Evolutionary conservation across 2,113 vertebrate genomes (phyloP).

Genomic region (Rhabdomys dilectus): DNA sequence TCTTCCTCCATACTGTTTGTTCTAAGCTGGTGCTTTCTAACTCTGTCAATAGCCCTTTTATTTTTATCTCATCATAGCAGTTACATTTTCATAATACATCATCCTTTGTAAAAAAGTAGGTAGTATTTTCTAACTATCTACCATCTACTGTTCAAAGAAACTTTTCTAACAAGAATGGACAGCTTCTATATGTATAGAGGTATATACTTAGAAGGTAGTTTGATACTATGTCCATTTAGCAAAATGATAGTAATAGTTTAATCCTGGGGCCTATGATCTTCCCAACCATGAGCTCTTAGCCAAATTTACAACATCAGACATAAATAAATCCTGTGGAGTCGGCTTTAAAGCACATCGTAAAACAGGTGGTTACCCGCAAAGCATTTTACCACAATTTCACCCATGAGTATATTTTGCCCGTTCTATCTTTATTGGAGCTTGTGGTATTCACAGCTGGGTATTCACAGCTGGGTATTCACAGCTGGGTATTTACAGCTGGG

Average conservation of each 20-base stretch:
- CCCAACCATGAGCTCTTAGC: neutral
- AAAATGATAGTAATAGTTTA: neutral
- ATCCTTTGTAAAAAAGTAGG: neutral
- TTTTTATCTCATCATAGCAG: neutral
- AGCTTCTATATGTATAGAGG: neutral
- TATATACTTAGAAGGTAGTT: neutral
- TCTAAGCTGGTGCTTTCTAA: neutral
- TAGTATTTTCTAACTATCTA: neutral
- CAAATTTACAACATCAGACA: neutral
- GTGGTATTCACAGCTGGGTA: neutral
- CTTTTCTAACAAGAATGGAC: neutral
- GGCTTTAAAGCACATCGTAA: neutral
- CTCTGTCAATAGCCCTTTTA: neutral
- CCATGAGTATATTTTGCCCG: neutral
- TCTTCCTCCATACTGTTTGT: neutral
- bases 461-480: no score
- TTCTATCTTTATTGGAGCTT: neutral
- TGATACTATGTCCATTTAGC: neutral
- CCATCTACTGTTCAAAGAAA: neutral
- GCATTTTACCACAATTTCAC: neutral
- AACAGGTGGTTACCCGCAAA: neutral
- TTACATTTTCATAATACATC: slow-evolving; percentile 27
- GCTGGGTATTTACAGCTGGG: neutral
- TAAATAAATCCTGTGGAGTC: neutral
- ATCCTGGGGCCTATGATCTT: neutral